Evolutionary conservation across 2,113 vertebrate genomes (phyloP).

Genomic region (Tragelaphus imberbis): DNA sequence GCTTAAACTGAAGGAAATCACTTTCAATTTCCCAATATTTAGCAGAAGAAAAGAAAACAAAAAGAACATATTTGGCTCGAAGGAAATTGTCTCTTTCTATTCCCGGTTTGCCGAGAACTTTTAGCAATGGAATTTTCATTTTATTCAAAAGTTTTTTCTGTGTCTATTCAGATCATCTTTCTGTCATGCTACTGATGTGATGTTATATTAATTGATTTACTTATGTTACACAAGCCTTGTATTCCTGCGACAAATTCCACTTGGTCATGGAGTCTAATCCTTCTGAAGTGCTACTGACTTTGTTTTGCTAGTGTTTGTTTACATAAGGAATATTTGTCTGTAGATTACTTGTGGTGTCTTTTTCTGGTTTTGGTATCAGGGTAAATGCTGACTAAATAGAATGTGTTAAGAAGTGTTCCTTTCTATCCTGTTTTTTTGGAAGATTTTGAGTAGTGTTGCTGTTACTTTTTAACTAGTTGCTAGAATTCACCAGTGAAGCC

Average conservation of each 20-base stretch:
- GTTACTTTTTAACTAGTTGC: neutral
- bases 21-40: neutral
- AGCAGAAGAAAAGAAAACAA: neutral
- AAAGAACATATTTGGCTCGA: neutral
- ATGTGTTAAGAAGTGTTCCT: neutral
- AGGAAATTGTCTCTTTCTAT: neutral
- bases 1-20: neutral
- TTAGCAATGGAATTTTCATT: neutral
- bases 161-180: neutral
- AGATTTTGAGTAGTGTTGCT: neutral
- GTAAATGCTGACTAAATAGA: neutral
- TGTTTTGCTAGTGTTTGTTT: neutral
- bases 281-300: neutral
- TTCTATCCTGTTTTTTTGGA: neutral
- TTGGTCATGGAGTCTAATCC: neutral
- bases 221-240: neutral
- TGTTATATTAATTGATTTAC: neutral
- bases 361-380: neutral
- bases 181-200: neutral
- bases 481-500: neutral
- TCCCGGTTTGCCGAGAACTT: neutral
- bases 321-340: neutral
- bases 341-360: neutral
- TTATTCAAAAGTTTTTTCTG: neutral
- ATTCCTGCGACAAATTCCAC: neutral